A percentile compares a stretch with the other conserved stretches of the same genome.
These are phyloP conservation scores for Amazona guildingii DNA, from an alignment of 2,113 vertebrate genomes.

Conservation along the genomic window DNA sequence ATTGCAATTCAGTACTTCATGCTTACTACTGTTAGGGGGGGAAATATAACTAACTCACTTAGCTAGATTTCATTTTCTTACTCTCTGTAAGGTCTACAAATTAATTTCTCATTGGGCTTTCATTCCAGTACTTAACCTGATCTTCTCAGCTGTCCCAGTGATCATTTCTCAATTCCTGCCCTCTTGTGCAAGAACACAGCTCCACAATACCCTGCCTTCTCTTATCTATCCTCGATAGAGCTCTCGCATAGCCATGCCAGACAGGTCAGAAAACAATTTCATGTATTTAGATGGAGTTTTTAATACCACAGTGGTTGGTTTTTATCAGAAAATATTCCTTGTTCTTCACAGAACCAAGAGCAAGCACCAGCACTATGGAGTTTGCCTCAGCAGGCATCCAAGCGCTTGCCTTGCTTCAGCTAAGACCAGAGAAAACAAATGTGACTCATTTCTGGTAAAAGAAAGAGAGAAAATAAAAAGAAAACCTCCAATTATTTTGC, in stretches of 20 bases:
- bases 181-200: background rate
- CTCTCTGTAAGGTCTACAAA: background rate
- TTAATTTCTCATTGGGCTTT: constrained; percentile 19
- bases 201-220: background rate
- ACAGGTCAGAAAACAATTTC: background rate
- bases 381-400: background rate
- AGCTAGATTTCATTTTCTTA: background rate
- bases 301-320: background rate
- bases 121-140: constrained; percentile 5
- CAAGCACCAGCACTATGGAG: background rate
- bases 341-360: background rate
- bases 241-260: background rate
- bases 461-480: background rate
- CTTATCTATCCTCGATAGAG: background rate
- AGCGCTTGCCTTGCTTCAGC: background rate
- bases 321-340: background rate
- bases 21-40: background rate
- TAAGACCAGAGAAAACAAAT: background rate
- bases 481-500: background rate
- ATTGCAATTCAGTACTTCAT: background rate
- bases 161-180: background rate
- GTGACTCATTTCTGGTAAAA: background rate
- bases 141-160: background rate
- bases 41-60: background rate
- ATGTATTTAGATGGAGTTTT: background rate